Percentiles rank a stretch among this genome's conserved stretches.
phyloP scores from a whole-genome alignment of 2,113 vertebrate genomes.

The Cariama cristata region DNA sequence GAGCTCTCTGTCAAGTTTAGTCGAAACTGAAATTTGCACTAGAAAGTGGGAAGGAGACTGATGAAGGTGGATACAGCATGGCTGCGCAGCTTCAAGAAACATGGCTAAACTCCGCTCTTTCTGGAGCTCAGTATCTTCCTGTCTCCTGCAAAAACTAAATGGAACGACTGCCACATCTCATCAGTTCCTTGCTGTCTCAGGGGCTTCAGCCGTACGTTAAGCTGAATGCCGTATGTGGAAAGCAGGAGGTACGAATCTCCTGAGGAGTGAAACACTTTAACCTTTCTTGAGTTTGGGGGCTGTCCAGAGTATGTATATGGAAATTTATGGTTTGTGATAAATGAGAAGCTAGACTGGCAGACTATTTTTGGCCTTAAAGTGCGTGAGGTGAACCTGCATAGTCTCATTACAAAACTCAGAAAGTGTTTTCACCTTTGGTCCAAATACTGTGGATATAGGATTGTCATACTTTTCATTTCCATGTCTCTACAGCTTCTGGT shows the following conservation, averaged over 20 bases:
- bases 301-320: background rate
- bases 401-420: background rate
- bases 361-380: background rate
- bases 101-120: background rate
- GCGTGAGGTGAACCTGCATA: background rate
- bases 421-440: background rate
- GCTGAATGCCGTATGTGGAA: background rate
- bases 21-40: background rate
- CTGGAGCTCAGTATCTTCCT: background rate
- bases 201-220: background rate
- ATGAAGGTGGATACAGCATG: background rate
- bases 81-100: background rate
- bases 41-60: background rate
- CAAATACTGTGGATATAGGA: background rate
- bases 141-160: background rate
- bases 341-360: background rate
- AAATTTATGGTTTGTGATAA: background rate
- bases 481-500: background rate
- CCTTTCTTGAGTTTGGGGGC: background rate
- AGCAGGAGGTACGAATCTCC: background rate
- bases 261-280: background rate
- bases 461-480: background rate
- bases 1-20: background rate
- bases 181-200: background rate
- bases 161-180: background rate